Conservation (phyloP, 2,797 vertebrate genomes). For the Melanotaenia pygmaea region DNA sequence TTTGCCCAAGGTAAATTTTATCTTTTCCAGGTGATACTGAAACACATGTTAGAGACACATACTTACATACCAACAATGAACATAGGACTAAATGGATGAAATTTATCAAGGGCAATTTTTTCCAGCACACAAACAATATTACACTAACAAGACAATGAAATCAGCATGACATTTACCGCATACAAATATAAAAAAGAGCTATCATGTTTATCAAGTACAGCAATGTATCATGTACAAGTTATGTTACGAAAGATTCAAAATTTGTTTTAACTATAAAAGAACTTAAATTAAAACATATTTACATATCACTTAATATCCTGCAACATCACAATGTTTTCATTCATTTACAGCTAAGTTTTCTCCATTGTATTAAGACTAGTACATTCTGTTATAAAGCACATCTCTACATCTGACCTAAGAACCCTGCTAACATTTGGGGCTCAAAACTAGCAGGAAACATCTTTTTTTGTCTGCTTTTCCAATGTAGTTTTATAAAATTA, state of each 20-base stretch:
- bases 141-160: conserved; percentile 80
- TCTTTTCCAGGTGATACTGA: conserved; percentile 64
- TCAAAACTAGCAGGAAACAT: conserved; percentile 66
- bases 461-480: conserved; percentile 58
- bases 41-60: conserved; percentile 75
- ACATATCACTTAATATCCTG: conserved; percentile 72
- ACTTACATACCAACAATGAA: conserved; percentile 61
- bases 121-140: conserved; percentile 73
- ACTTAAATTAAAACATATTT: conserved; percentile 84
- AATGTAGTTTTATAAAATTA: conserved; percentile 78
- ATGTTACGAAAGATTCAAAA: conserved; percentile 82
- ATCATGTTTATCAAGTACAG: conserved; percentile 79
- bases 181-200: conserved; percentile 85
- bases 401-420: conserved; percentile 69
- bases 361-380: conserved; percentile 58
- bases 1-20: conserved; percentile 69
- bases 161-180: conserved; percentile 79
- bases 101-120: conserved; percentile 69
- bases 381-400: conserved; percentile 75
- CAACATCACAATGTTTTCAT: conserved; percentile 65
- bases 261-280: conserved; percentile 79
- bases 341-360: conserved; percentile 67
- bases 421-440: conserved; percentile 49
- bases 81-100: conserved; percentile 71
- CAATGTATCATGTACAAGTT: conserved; percentile 82